Evolutionary conservation across 2,888 invertebrate genomes (phyloP).

Genomic region (Drosophila mettleri): DNA sequence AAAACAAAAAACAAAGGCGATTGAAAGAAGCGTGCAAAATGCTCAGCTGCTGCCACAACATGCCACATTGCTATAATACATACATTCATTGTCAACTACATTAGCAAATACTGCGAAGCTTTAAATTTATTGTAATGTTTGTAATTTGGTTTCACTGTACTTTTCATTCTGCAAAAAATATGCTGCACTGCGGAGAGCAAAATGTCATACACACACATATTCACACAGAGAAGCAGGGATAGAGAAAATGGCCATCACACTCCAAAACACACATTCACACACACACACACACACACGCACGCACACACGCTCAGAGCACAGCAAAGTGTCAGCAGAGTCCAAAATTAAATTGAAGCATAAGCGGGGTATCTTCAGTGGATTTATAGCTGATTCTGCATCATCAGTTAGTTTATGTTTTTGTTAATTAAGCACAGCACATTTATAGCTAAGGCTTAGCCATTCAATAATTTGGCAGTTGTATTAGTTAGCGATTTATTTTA

Average conservation of each 20-base stretch:
- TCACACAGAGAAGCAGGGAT: conserved; percentile 14
- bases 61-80: conserved; percentile 41
- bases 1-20: conserved; percentile 56
- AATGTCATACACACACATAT: conserved; percentile 12
- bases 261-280: conserved; percentile 5
- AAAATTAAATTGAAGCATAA: conserved; percentile 73
- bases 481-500: conserved; percentile 21
- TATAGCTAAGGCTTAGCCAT: conserved; percentile 57
- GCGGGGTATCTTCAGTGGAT: conserved; percentile 60
- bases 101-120: conserved; percentile 83
- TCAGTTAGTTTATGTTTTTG: conserved; percentile 46
- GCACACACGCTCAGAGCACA: conserved; percentile 6
- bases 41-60: conserved; percentile 58
- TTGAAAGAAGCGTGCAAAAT: conserved; percentile 55
- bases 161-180: conserved; percentile 60
- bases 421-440: conserved; percentile 75
- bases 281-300: conserved; percentile 10
- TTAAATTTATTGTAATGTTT: conserved; percentile 70
- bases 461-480: conserved; percentile 22
- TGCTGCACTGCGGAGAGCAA: conserved; percentile 52
- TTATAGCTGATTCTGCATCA: conserved; percentile 34
- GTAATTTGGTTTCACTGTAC: conserved; percentile 44
- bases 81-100: conserved; percentile 65
- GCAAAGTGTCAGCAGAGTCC: conserved; percentile 56
- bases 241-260: conserved; percentile 27